These are phyloP conservation scores for Chelon auratus DNA, from an alignment of 2,797 vertebrate species.

Conservation along the genomic window DNA sequence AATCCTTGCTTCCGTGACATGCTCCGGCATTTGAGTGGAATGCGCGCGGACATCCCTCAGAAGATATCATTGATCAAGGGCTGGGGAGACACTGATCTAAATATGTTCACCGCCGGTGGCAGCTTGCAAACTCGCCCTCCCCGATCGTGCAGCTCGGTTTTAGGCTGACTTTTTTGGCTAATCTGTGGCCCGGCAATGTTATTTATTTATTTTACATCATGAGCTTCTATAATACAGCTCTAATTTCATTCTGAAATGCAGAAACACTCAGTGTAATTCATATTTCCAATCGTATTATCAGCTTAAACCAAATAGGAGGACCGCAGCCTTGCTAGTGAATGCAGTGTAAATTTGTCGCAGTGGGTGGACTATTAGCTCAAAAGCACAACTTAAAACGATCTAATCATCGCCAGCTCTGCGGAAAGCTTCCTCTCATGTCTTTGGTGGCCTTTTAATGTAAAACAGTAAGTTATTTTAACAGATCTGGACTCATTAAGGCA, in stretches of 20 bases:
- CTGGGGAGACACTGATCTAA: constrained; percentile 55
- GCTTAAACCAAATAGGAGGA: constrained; percentile 12
- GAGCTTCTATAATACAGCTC: constrained; percentile 23
- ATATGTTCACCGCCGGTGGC: constrained; percentile 54
- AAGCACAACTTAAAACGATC: not conserved
- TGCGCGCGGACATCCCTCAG: constrained; percentile 50
- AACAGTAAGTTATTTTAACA: too few species aligned
- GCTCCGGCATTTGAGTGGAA: constrained; percentile 40
- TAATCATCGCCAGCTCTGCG: not conserved
- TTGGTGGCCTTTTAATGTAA: too few species aligned
- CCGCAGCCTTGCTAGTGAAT: constrained; percentile 7
- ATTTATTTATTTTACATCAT: constrained; percentile 12
- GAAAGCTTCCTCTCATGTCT: too few species aligned
- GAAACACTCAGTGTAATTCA: constrained; percentile 46
- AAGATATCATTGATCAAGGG: constrained; percentile 62
- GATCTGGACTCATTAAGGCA: too few species aligned
- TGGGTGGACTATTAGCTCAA: not conserved
- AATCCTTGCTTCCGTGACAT: constrained; percentile 45
- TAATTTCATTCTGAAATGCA: constrained; percentile 28
- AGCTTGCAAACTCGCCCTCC: constrained; percentile 26
- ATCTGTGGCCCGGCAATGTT: constrained; percentile 21
- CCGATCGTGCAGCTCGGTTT: constrained; percentile 1
- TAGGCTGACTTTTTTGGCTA: constrained; percentile 24
- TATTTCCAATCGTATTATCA: constrained; percentile 43
- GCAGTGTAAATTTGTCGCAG: constrained; percentile 1